Conservation (phyloP, 2,797 vertebrate species). For the Cuniculus paca region DNA sequence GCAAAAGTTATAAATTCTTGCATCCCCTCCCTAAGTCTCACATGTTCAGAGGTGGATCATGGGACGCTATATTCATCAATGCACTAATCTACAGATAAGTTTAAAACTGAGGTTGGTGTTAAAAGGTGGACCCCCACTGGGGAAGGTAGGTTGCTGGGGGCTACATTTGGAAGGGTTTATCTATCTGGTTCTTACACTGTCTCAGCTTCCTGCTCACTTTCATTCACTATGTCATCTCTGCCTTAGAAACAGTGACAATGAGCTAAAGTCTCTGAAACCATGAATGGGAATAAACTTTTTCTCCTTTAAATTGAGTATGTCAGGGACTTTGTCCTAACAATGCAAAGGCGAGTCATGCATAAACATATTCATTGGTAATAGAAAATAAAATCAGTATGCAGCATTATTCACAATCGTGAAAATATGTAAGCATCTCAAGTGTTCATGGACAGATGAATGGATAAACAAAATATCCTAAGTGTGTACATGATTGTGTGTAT, state of each 20-base stretch:
- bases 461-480: background rate
- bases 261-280: background rate
- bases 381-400: background rate
- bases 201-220: background rate
- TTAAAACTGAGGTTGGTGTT: background rate
- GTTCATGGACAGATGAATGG: background rate
- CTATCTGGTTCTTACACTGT: background rate
- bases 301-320: background rate
- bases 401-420: background rate
- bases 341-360: background rate
- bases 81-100: background rate
- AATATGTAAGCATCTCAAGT: background rate
- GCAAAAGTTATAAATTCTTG: background rate
- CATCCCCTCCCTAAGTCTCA: background rate
- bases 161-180: background rate
- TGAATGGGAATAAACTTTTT: background rate
- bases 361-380: background rate
- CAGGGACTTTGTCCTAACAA: background rate
- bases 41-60: background rate
- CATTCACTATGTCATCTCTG: background rate
- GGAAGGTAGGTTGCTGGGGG: background rate
- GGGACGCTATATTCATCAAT: background rate
- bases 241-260: background rate
- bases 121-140: accelerated
- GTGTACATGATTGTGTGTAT: background rate